phyloP scores from a whole-genome alignment of 2,888 invertebrate genomes.

The Acronicta psi region DNA sequence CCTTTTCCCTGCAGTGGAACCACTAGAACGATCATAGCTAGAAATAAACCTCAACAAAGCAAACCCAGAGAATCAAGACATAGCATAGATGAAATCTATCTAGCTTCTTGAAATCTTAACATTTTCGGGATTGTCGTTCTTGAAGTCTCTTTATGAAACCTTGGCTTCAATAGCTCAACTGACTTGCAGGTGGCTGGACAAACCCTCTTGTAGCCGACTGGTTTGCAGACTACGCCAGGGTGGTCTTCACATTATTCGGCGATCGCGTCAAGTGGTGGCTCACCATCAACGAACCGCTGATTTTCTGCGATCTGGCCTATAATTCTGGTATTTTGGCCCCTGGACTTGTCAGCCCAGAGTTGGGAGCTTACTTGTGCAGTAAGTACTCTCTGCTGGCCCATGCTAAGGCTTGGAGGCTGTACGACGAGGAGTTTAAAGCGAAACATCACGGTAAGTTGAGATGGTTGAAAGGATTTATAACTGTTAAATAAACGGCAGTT shows the following conservation, averaged over 20 bases:
- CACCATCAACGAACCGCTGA: slow-evolving; percentile 92
- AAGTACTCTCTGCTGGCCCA: slow-evolving; percentile 92
- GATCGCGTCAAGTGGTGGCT: slow-evolving; percentile 91
- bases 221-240: slow-evolving; percentile 90
- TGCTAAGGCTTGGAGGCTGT: slow-evolving; percentile 90
- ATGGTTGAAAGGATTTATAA: too few species aligned
- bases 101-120: not conserved
- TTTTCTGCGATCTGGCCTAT: slow-evolving; percentile 78
- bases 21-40: too few species aligned
- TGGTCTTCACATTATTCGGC: slow-evolving; percentile 88
- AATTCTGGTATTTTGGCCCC: slow-evolving; percentile 77
- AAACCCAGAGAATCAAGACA: too few species aligned
- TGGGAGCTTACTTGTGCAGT: slow-evolving; percentile 89
- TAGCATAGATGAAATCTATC: too few species aligned
- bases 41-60: too few species aligned
- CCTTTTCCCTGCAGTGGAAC: too few species aligned
- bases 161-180: too few species aligned
- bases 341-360: slow-evolving; percentile 68
- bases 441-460: slow-evolving; percentile 34
- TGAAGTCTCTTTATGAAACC: too few species aligned
- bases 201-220: slow-evolving; percentile 90
- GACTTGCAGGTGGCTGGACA: slow-evolving; percentile 89
- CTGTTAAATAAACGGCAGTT: too few species aligned
- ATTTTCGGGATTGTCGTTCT: too few species aligned
- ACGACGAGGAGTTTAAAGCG: slow-evolving; percentile 86